A percentile compares a stretch with the other conserved stretches of the same genome.
These are phyloP conservation scores for Orchestes rusci DNA, from an alignment of 2,888 invertebrate species.

Conservation along the genomic window DNA sequence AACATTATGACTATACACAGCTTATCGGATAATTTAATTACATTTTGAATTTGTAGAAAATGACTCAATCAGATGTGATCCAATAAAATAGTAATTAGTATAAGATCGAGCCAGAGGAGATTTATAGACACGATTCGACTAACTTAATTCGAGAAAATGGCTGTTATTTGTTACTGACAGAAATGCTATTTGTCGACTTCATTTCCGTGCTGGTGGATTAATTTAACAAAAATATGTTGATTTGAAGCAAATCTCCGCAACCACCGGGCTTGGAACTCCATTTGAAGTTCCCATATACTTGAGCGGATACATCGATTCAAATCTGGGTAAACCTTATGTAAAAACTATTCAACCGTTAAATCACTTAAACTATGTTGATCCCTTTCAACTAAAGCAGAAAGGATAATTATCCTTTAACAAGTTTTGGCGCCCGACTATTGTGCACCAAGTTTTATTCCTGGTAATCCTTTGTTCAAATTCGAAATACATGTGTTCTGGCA, in stretches of 20 bases:
- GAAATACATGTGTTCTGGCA: slow-evolving; percentile 9
- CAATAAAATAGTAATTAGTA: no score
- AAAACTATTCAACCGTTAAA: slow-evolving; percentile 23
- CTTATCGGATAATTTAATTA: no score
- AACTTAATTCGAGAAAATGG: no score
- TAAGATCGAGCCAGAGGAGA: no score
- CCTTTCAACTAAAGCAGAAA: slow-evolving; percentile 19
- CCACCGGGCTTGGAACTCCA: not conserved
- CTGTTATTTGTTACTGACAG: no score
- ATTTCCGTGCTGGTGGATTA: no score
- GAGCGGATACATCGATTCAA: slow-evolving; percentile 5
- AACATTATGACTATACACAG: no score
- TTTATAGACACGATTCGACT: no score
- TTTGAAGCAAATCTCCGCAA: not conserved
- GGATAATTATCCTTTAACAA: slow-evolving; percentile 21
- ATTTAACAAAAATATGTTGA: no score
- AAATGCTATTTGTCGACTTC: no score
- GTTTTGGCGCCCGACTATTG: slow-evolving; percentile 17
- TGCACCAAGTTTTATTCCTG: slow-evolving; percentile 14
- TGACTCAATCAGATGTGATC: no score
- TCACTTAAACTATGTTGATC: slow-evolving; percentile 21
- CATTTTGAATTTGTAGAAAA: no score
- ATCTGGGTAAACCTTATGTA: slow-evolving; percentile 12
- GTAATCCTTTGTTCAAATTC: slow-evolving; percentile 15
- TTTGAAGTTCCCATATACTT: not conserved